Evolutionary conservation across 2,888 invertebrate genomes (phyloP), one percentile per base, ranked within the genome.

Genomic region (Caenorhabditis japonica): DNA sequence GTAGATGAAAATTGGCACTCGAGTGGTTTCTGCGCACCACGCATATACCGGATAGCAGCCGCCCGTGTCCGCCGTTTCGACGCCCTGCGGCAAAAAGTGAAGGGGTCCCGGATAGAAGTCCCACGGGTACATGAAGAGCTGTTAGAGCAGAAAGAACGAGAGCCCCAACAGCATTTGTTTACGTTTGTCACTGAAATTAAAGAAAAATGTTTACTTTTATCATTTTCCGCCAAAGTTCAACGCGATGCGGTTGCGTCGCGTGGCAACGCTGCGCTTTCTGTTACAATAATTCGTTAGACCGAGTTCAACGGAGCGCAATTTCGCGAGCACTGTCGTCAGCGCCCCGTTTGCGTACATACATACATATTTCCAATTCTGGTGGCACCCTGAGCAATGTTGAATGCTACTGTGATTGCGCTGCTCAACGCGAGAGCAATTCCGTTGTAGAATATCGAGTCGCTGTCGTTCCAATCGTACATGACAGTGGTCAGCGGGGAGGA

Each of bases 391-490:
- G 69, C 49, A 38, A 73, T 44, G 25, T 78, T 68, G 21, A 69
- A 38, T 4, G 23, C 38, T 4, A 78, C 75, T 5, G 75, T 70
- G n/a, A 78, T 51, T 7, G 64, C n/a, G n/a, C 78, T 75, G 17
- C 62, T 52, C 13, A 70, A 41, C 7, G 68, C 53, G 13, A 73
- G 46, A 13, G 61, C 66, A 52, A 79, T 59, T 23, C 76, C 76
- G 47, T 79, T 79, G 62, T 72, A 75, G 15, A 75, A 30, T 21
- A 76, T 71, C 2, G 79, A 68, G 39, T 76, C 61, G 19, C 53
- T 43, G 38, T 79, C 79, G 23, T 70, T 79, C 79, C 79, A 79
- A 33, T 64, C 74, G 41, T 70, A 79, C 27, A 76, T 46, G 1
- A 69, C 76, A 4, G 74, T 76, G 7, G 75, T 69, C 21, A 76